phyloP scores from a whole-genome alignment of 2,113 vertebrate genomes.

The Prunella fulvescens region DNA sequence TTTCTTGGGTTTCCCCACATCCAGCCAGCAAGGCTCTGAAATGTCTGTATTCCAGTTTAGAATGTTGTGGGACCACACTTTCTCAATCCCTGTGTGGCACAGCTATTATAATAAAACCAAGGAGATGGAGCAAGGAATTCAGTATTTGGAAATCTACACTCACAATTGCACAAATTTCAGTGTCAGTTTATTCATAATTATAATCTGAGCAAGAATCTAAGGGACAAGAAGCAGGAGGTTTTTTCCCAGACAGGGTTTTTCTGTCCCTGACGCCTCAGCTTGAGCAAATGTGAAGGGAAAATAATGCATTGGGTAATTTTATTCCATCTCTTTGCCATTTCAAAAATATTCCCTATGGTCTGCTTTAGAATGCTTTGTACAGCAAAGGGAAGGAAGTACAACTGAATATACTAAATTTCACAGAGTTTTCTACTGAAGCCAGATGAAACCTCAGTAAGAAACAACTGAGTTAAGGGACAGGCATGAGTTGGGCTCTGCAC shows the following conservation, averaged over 20 bases:
- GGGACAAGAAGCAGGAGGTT: neutral
- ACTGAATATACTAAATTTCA: neutral
- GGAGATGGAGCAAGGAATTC: neutral
- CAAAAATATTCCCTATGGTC: neutral
- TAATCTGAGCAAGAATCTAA: neutral
- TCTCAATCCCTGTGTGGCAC: neutral
- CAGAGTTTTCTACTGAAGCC: neutral
- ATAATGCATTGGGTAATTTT: neutral
- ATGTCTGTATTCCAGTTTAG: neutral
- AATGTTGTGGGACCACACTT: neutral
- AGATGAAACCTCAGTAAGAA: neutral
- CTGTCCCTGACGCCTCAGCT: neutral
- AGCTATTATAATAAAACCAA: neutral
- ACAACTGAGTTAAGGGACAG: neutral
- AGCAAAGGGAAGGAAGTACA: neutral
- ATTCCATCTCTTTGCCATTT: neutral
- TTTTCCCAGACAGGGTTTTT: neutral
- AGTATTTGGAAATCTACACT: neutral
- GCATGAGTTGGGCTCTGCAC: neutral
- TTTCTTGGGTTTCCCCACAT: neutral
- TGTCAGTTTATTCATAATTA: neutral
- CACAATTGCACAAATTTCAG: neutral
- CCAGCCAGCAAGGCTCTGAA: neutral
- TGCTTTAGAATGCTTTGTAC: neutral
- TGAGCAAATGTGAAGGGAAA: neutral